Evolutionary conservation across 2,888 invertebrate species (phyloP).

Genomic region (Acanthosoma haemorrhoidale): DNA sequence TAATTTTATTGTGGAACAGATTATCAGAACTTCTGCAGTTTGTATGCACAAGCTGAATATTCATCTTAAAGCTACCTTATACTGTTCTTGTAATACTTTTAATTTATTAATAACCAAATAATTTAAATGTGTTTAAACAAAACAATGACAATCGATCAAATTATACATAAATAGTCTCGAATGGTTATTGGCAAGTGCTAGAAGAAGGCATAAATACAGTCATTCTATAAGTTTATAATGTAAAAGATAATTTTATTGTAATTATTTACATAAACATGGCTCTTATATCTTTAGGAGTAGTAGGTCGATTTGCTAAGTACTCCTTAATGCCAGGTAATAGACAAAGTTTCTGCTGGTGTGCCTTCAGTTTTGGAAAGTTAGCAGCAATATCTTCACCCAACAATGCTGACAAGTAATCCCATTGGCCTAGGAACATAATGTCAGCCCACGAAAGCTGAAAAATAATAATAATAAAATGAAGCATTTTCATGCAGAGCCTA

Average conservation of each 20-base stretch:
- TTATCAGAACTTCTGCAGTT: too few species aligned
- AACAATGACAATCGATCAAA: too few species aligned
- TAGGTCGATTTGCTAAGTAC: constrained; percentile 14
- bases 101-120: too few species aligned
- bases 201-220: too few species aligned
- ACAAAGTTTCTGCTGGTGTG: not conserved
- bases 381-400: constrained; percentile 11
- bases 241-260: not conserved
- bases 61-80: too few species aligned
- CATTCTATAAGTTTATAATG: too few species aligned
- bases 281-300: constrained; percentile 2
- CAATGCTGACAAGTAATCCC: not conserved
- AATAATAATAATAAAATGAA: not conserved
- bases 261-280: not conserved
- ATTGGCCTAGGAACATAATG: constrained; percentile 14
- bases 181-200: too few species aligned
- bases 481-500: not conserved
- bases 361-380: not conserved
- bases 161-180: too few species aligned
- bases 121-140: too few species aligned
- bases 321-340: constrained; percentile 16
- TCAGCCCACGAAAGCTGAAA: constrained; percentile 32
- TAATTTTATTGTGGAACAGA: too few species aligned
- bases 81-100: too few species aligned
- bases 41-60: too few species aligned